These are phyloP conservation scores for Brachylomia viminalis DNA, from an alignment of 2,888 invertebrate species.

Conservation along the genomic window DNA sequence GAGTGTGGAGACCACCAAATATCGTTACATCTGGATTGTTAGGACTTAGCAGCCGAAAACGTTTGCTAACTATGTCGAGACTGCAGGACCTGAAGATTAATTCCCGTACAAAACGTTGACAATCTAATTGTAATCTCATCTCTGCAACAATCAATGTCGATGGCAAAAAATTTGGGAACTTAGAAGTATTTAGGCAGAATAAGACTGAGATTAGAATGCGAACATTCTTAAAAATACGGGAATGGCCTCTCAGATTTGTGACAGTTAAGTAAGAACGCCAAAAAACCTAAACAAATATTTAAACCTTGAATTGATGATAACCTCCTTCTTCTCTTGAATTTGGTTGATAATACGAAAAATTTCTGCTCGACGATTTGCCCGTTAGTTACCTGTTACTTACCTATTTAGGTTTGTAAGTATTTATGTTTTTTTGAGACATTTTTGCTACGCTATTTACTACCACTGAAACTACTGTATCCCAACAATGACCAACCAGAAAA, in stretches of 20 bases:
- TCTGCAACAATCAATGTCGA: neutral
- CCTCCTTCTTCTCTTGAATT: neutral
- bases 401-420: neutral
- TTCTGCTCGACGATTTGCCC: neutral
- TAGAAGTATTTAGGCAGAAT: neutral
- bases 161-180: neutral
- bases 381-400: too few relatives aligned
- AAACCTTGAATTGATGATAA: neutral
- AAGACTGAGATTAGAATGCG: neutral
- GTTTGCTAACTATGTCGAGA: too few relatives aligned
- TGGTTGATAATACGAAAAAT: neutral
- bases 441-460: neutral
- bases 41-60: too few relatives aligned
- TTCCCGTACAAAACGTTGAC: neutral
- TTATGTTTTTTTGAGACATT: neutral
- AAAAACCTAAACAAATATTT: neutral
- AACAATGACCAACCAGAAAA: neutral
- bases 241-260: neutral
- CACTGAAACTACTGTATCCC: neutral
- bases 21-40: too few relatives aligned
- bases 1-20: too few relatives aligned
- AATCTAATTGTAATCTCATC: neutral
- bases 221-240: neutral
- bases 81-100: too few relatives aligned
- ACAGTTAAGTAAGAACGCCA: neutral